Conservation (phyloP, 2,113 vertebrate genomes). For the Furnarius figulus region DNA sequence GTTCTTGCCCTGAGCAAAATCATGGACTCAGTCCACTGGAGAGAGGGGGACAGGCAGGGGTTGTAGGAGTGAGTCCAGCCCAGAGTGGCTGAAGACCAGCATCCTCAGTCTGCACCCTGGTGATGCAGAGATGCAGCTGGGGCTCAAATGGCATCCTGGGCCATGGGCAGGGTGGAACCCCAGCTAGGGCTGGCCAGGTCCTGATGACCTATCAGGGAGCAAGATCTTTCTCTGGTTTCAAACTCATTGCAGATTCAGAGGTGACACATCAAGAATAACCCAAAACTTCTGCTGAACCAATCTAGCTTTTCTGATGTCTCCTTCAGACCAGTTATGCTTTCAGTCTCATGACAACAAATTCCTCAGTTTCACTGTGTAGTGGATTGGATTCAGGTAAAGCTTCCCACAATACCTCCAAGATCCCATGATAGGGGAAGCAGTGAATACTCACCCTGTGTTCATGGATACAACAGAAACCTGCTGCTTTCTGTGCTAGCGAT, state of each 20-base stretch:
- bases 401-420: not conserved
- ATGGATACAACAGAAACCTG: not conserved
- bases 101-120: not conserved
- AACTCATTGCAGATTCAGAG: not conserved
- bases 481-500: not conserved
- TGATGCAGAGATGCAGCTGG: rapidly evolving
- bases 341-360: not conserved
- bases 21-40: not conserved
- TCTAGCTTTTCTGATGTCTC: not conserved
- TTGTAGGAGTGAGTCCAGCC: not conserved
- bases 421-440: not conserved
- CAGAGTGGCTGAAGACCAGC: not conserved
- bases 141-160: not conserved
- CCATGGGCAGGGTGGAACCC: too few species aligned
- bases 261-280: not conserved
- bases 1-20: not conserved
- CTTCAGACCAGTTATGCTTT: not conserved
- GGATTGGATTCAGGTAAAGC: not conserved
- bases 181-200: not conserved
- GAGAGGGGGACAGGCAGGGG: not conserved
- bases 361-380: not conserved
- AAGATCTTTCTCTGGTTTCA: not conserved
- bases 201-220: not conserved
- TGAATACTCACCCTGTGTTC: not conserved
- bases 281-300: not conserved